Percentiles rank a stretch among this genome's conserved stretches.
These are phyloP conservation scores for Celastrina argiolus DNA, from an alignment of 2,888 invertebrate species.

Conservation along the genomic window DNA sequence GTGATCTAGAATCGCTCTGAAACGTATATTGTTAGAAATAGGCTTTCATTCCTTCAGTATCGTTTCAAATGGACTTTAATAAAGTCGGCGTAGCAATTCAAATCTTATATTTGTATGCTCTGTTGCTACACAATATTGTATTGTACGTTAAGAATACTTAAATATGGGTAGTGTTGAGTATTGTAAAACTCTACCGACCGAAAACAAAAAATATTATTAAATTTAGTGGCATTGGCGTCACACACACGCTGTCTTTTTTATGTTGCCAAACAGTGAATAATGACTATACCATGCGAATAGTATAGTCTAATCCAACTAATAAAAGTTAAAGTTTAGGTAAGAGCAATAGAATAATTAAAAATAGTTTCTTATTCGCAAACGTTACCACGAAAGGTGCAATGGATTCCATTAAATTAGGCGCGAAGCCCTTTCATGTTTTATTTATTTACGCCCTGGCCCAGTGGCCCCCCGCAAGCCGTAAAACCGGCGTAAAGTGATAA, in stretches of 20 bases:
- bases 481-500: not conserved
- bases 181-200: not conserved
- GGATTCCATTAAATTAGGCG: conserved; percentile 5
- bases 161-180: not conserved
- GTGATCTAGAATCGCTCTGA: conserved; percentile 6
- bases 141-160: not conserved
- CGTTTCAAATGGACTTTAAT: conserved; percentile 14
- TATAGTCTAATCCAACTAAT: no score
- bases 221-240: no score
- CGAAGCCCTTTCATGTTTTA: conserved; percentile 6
- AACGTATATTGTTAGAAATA: conserved; percentile 19
- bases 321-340: no score
- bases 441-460: not conserved
- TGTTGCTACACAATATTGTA: conserved; percentile 1
- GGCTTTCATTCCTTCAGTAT: conserved; percentile 10
- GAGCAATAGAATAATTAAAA: not conserved
- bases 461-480: not conserved
- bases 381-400: not conserved
- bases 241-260: no score
- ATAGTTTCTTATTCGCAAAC: not conserved
- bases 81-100: not conserved
- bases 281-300: no score
- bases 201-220: not conserved
- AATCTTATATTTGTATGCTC: conserved; percentile 6
- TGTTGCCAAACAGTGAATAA: no score